Base-by-base conservation (phyloP, 2,797 vertebrate genomes). In the Cyclura pinguis region DNA sequence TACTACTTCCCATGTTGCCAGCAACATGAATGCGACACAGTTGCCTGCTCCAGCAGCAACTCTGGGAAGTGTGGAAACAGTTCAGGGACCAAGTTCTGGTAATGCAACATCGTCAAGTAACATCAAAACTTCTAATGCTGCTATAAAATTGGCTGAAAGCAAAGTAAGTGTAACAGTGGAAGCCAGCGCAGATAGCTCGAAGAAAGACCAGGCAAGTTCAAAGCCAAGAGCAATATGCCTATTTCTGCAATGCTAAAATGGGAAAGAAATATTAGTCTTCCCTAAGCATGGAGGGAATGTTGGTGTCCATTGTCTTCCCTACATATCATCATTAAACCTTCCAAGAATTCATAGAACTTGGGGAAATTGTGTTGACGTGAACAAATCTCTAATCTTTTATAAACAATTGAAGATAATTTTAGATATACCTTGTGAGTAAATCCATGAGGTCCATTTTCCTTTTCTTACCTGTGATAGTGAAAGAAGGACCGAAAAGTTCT, bases 161-260 rank as follows among this genome's bases (percentile, higher is more conserved):
- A 98, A 97, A 97, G 97, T 97, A 95, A 97, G 92, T 91, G 95
- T 97, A 72, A 97, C 97, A 5, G 97, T 98, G 96, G 98, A 97
- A 97, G 98, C 98, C 96, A 98, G 98, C 64, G 98, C 98, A 62
- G 99, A 99, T 96, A 98, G 99, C 98, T 99, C 98, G 1, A 99
- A 99, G 97, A 99, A 99, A 93, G 99, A 99, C 96, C 99, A 99
- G 98, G 99, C 98, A 97, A 95, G 96, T 97, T 93, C 94, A 88
- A 94, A 93, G 91, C 93, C 95, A 88, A 95, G 82, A 93, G 80
- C 89, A 92, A 4, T 91, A 74, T 92, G 59, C 83, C 77, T 92
- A 76, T 92, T 91, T 92, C 16, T 95, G 18, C 80, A 29, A 14
- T 85, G 32, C 42, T 94, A 84, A 92, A 89, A 93, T 14, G 6